Percentiles rank a stretch among this genome's conserved stretches.
Conservation (phyloP, 2,888 invertebrate genomes). For the Acronicta aceris region DNA sequence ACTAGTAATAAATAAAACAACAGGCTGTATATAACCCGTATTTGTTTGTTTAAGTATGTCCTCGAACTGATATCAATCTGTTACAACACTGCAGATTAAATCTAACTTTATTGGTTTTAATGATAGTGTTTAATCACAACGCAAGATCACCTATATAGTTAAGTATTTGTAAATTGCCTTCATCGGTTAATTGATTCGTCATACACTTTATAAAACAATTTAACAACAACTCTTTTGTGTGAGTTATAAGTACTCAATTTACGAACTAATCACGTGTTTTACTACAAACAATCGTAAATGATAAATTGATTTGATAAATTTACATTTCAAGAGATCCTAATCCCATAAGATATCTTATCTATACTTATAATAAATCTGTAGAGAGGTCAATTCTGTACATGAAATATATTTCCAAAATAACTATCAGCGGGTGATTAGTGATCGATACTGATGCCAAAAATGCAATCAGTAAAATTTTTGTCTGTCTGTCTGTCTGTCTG, state of each 20-base stretch:
- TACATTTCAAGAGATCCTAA: constrained; percentile 7
- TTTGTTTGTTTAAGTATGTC: background rate
- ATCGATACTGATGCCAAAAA: too few species aligned
- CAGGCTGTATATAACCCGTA: background rate
- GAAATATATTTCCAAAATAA: too few species aligned
- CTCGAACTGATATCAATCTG: constrained; percentile 1
- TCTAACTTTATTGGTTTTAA: background rate
- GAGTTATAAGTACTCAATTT: constrained; percentile 1
- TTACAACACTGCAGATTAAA: background rate
- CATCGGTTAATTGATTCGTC: background rate
- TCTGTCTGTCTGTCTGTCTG: too few species aligned
- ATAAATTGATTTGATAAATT: background rate
- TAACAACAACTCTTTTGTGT: too few species aligned
- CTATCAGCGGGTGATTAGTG: too few species aligned
- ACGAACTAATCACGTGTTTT: constrained; percentile 7
- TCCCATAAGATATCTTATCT: background rate
- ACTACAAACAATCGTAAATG: constrained; percentile 1
- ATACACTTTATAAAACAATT: too few species aligned
- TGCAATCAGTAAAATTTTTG: too few species aligned
- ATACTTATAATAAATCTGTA: too few species aligned
- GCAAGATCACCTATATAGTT: background rate
- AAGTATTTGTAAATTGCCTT: background rate
- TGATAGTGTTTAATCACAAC: background rate
- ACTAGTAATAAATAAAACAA: too few species aligned
- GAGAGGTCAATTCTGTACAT: too few species aligned